Evolutionary conservation across 2,797 vertebrate species (phyloP).

Genomic region (Agapornis canus): DNA sequence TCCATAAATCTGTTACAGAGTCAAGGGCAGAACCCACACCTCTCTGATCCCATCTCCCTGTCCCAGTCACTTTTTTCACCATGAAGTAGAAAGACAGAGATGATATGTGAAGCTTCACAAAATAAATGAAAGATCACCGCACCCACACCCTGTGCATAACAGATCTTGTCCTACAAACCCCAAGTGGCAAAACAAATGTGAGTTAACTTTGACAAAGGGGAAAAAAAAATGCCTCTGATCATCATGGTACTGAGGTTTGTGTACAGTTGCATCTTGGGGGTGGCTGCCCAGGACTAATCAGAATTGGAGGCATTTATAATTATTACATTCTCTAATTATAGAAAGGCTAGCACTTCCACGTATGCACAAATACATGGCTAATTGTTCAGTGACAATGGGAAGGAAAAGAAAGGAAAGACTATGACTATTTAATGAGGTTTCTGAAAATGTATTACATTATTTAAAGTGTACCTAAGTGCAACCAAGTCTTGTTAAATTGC

Average conservation of each 20-base stretch:
- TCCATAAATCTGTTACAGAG: not conserved
- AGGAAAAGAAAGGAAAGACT: not conserved
- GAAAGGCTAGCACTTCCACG: not conserved
- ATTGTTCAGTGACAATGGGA: not conserved
- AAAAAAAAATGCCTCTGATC: not conserved
- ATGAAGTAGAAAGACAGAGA: not conserved
- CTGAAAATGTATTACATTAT: not conserved
- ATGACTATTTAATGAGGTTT: conserved; percentile 6
- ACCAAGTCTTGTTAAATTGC: not conserved
- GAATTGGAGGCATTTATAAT: not conserved
- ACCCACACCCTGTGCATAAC: not conserved
- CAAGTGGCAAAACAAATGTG: not conserved
- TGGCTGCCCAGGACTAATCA: not conserved
- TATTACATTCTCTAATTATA: conserved; percentile 22
- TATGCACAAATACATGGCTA: not conserved
- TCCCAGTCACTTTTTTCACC: not conserved
- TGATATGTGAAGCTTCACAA: not conserved
- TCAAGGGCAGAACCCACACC: not conserved
- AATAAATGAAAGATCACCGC: not conserved
- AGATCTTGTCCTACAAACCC: not conserved
- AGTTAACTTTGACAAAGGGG: not conserved
- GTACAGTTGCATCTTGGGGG: not conserved
- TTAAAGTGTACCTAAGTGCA: not conserved
- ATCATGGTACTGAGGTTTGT: not conserved
- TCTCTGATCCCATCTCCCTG: not conserved